Conservation (phyloP, 2,113 vertebrate species). For the Rutilus rutilus region DNA sequence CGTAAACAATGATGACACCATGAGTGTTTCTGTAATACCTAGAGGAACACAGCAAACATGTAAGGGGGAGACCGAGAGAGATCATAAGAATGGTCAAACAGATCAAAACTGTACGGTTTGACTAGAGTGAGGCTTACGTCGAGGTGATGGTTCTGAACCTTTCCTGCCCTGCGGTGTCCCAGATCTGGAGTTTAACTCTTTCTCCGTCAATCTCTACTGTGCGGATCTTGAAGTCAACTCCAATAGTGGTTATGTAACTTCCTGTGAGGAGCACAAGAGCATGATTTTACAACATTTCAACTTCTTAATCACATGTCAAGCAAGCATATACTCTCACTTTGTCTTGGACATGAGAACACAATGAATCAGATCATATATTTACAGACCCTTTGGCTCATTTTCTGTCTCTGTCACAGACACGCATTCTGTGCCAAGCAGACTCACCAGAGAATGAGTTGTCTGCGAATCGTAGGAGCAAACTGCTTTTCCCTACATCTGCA, state of each 20-base stretch:
- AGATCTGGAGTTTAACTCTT: slow-evolving; percentile 84
- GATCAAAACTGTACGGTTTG: not conserved
- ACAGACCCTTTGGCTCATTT: not conserved
- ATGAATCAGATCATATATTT: slow-evolving; percentile 4
- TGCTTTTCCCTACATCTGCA: slow-evolving; percentile 87
- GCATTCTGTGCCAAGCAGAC: slow-evolving; percentile 35
- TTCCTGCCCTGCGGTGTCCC: slow-evolving; percentile 86
- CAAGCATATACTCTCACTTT: not conserved
- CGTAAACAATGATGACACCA: slow-evolving; percentile 85
- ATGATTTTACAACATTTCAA: not conserved
- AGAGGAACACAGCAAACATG: slow-evolving; percentile 8
- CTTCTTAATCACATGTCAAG: not conserved
- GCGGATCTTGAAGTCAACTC: slow-evolving; percentile 84
- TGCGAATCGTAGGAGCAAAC: slow-evolving; percentile 83
- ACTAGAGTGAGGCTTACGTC: slow-evolving; percentile 70
- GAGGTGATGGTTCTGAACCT: slow-evolving; percentile 84
- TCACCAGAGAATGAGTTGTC: slow-evolving; percentile 87
- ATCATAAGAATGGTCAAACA: not conserved
- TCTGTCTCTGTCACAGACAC: not conserved
- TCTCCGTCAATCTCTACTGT: slow-evolving; percentile 82
- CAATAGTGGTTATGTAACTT: slow-evolving; percentile 87
- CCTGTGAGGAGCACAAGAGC: slow-evolving; percentile 61
- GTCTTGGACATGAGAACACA: not conserved
- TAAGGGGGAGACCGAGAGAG: not conserved
- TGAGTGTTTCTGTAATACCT: slow-evolving; percentile 88